phyloP scores from a whole-genome alignment of 1,140 invertebrate species.

The Marisa cornuarietis region DNA sequence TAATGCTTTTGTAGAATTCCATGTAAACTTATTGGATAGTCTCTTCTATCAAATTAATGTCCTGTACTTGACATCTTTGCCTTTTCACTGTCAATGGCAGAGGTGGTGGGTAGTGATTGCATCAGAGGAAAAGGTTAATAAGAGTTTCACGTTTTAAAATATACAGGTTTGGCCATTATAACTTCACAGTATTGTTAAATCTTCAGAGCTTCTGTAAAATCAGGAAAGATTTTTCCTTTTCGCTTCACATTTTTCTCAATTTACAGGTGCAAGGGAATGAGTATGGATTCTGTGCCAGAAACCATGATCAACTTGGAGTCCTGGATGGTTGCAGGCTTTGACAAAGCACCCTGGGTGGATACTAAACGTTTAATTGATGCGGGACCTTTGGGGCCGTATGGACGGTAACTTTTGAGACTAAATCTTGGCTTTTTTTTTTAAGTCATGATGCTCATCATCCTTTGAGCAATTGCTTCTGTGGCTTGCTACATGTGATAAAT shows the following conservation, averaged over 20 bases:
- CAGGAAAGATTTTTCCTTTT: neutral
- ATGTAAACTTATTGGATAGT: no score
- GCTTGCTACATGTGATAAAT: no score
- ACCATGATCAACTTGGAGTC: constrained; percentile 79
- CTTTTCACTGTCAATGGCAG: no score
- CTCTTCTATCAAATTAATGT: no score
- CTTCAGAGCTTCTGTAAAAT: neutral
- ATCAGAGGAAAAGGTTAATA: no score
- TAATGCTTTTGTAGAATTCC: no score
- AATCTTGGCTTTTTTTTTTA: neutral
- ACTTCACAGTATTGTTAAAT: neutral
- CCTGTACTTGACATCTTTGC: no score
- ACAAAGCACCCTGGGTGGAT: constrained; percentile 64
- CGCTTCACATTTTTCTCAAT: neutral
- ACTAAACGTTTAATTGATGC: constrained; percentile 70
- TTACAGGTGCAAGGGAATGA: constrained; percentile 28
- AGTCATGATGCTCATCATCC: neutral
- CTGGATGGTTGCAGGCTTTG: constrained; percentile 73
- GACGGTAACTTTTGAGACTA: constrained; percentile 31
- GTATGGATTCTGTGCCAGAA: constrained; percentile 61
- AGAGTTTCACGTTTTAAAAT: no score
- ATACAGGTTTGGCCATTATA: neutral
- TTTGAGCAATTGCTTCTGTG: no score
- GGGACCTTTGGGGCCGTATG: constrained; percentile 66
- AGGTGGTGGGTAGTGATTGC: no score